Base-by-base conservation (phyloP, 2,888 invertebrate genomes). In the Diachrysia chrysitis region DNA sequence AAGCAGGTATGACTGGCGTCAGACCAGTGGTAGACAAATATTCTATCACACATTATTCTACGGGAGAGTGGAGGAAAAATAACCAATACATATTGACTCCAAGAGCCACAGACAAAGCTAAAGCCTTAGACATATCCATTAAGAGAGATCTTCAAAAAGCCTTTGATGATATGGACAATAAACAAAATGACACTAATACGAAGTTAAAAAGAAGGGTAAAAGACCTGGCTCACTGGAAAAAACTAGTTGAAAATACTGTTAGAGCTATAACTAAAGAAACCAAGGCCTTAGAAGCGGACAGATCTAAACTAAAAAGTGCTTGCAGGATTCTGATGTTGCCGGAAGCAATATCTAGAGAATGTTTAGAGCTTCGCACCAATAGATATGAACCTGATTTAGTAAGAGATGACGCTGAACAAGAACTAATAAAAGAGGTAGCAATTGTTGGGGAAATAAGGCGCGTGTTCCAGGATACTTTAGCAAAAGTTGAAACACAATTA, bases 21-120 rank as follows among this genome's bases (percentile, higher is more conserved):
- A 92, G 97, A 68, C 98, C 98, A 0, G 97, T 98, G 0, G 97
- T 97, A 1, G 97, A 98, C 90, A 97, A 97, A 80, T 98, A 98
- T 86, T 97, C 97, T 0, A 96, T 98, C 56, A 97, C 97, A 0
- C 95, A 97, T 75, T 97, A 96, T 82, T 97, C 97, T 68, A 96
- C 97, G 2, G 96, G 96, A 4, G 97, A 97, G 87, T 98, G 98
- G 98, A 95, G 97, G 37, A 90, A 94, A 32, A 94, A 96, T 71
- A 97, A 97, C 78, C 87, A 93, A 63, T 94, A 95, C 55, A 92
- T 95, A 0, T 87, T 97, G 1, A 90, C 87, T 1, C 90, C 92
- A 5, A 80, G 84, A 81, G 89, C 90, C 0, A 90, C 88, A 1
- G 85, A 92, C 21, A 94, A 91, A 83, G 93, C 90, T 9, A 87